Evolutionary conservation across 1,140 invertebrate genomes (phyloP).

Genomic region (Triops longicaudatus): DNA sequence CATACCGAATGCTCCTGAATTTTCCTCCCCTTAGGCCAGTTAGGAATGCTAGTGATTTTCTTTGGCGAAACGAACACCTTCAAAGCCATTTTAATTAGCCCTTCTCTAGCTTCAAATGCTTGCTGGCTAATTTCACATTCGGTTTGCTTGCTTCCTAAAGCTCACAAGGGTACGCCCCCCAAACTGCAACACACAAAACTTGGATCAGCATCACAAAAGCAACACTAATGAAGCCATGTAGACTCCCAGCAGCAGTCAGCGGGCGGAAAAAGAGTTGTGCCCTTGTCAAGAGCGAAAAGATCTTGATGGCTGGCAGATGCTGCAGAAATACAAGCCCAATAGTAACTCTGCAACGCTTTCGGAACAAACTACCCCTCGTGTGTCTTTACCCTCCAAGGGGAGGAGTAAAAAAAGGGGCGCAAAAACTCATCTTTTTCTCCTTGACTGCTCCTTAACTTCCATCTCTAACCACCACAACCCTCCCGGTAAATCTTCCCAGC

Average conservation of each 20-base stretch:
- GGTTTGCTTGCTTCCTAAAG: no score
- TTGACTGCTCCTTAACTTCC: neutral
- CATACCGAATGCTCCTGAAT: neutral
- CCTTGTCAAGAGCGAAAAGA: neutral
- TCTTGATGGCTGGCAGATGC: slow-evolving; percentile 6
- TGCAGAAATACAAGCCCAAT: slow-evolving; percentile 12
- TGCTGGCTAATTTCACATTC: neutral
- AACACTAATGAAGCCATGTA: slow-evolving; percentile 1
- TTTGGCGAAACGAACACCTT: neutral
- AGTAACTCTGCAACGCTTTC: slow-evolving; percentile 7
- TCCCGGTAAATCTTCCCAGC: neutral
- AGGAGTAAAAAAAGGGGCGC: neutral
- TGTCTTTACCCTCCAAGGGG: neutral
- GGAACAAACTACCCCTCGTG: neutral
- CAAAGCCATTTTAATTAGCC: neutral
- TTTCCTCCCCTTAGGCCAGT: neutral
- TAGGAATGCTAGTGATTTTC: neutral
- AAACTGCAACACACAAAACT: neutral
- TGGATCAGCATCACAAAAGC: neutral
- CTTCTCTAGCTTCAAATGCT: neutral
- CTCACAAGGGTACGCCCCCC: no score
- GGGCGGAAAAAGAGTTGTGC: neutral
- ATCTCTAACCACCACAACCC: neutral
- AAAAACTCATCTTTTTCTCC: neutral
- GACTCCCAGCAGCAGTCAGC: neutral